Base-by-base conservation (phyloP, 2,113 vertebrate species). In the Mionectes macconnelli region DNA sequence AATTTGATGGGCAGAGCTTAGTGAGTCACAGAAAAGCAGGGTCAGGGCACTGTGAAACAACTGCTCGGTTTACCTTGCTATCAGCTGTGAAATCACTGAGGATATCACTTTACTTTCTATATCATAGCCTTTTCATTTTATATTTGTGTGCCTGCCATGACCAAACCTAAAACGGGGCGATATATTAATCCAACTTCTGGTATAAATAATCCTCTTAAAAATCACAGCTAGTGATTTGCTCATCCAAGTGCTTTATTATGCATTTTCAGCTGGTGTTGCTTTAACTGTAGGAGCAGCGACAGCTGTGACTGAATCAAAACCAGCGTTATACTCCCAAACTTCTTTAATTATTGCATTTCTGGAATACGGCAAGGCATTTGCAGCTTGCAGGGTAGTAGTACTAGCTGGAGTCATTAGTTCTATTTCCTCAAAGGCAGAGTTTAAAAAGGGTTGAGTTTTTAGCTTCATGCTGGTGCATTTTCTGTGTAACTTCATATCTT, bases 151-250 rank as follows among this genome's bases (percentile, higher is more conserved):
- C n/a, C 77, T 91, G 77, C 64, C 55, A 53, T 42, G 72, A 66
- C 66, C 6, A 6, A 78, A 72, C 53, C 69, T 82, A 89, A 81
- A 92, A 85, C 87, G 62, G 84, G 77, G 90, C 60, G 73, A 72
- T 85, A 27, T 50, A 84, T 78, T 84, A 85, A 72, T 95, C 86
- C 93, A 93, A 90, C 69, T 96, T 94, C 44, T 90, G 83, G 95
- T 94, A 95, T 90, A 96, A 96, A 94, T 96, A 96, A 96, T 95
- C 90, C 90, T 96, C 95, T 96, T 93, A 81, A 95, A 93, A 94
- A 94, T 56, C 86, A 90, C 93, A 95, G 94, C 90, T 90, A 90
- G 88, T 8, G 42, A n/a, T 89, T 97, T 90, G 88, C 89, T 90
- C 80, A 62, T 79, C 88, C 69, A 30, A 92, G 55, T 72, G 79